Conservation (phyloP, 2,797 vertebrate genomes). For the Neopelma chrysocephalum region DNA sequence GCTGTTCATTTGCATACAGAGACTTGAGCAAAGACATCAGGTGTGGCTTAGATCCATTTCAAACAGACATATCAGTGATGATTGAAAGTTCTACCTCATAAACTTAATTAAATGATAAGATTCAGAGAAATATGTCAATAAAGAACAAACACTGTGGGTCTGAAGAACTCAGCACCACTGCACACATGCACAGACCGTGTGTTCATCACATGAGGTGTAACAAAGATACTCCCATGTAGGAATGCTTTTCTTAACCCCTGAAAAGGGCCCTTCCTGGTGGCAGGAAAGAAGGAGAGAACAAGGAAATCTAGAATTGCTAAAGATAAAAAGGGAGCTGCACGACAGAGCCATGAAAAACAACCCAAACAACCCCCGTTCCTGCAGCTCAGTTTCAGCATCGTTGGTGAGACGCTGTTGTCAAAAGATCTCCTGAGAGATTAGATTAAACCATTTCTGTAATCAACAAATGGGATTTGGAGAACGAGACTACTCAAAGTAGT, state of each 20-base stretch:
- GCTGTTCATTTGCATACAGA: not conserved
- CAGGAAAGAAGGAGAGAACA: not conserved
- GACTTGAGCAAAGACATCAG: not conserved
- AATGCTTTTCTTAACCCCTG: not conserved
- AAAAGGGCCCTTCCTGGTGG: not conserved
- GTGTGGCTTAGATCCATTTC: not conserved
- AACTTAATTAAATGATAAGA: not conserved
- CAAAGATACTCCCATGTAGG: not conserved
- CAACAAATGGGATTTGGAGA: not conserved
- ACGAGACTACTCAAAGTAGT: not conserved
- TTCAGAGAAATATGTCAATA: not conserved
- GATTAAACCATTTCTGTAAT: not conserved
- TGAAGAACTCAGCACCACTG: not conserved
- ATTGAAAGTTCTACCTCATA: not conserved
- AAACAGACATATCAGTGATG: not conserved
- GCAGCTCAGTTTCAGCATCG: not conserved
- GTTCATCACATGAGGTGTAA: not conserved
- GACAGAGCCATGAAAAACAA: not conserved
- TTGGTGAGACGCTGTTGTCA: not conserved
- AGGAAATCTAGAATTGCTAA: not conserved
- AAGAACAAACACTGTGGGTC: not conserved
- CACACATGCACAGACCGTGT: not conserved
- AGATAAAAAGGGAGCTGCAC: not conserved
- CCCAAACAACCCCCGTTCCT: not conserved
- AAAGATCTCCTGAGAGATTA: not conserved